These are phyloP conservation scores for Sycophila sp. DNA, from an alignment of 1,140 invertebrate species.

Conservation along the genomic window DNA sequence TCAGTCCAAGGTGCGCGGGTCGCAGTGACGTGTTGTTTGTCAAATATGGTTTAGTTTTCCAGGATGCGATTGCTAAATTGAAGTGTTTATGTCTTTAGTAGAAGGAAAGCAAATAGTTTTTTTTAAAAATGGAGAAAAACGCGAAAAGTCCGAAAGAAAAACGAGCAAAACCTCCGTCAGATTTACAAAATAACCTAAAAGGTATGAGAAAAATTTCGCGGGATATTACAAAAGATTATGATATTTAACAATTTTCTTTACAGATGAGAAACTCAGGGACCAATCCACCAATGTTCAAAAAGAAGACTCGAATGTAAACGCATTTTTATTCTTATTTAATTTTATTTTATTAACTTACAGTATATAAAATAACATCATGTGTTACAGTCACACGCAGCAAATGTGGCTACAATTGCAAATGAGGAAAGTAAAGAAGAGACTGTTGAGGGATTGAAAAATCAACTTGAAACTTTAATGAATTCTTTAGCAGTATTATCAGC, in stretches of 20 bases:
- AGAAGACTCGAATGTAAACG: slow-evolving; percentile 7
- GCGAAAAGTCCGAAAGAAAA: slow-evolving; percentile 11
- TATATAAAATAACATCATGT: background rate
- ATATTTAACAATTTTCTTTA: background rate
- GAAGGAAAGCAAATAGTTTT: background rate
- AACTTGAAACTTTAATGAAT: slow-evolving; percentile 75
- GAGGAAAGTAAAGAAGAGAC: slow-evolving; percentile 49
- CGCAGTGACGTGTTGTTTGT: background rate
- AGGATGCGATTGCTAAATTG: background rate
- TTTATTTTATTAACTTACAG: background rate
- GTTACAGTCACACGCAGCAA: background rate
- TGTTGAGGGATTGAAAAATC: slow-evolving; percentile 64
- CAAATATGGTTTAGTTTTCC: background rate
- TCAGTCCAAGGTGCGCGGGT: background rate
- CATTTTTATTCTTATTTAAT: background rate
- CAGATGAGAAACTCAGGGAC: slow-evolving; percentile 7
- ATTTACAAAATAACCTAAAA: slow-evolving; percentile 27
- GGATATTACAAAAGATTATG: background rate
- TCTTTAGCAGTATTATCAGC: slow-evolving; percentile 82
- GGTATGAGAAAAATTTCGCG: slow-evolving; percentile 11
- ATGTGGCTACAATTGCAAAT: background rate
- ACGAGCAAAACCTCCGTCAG: background rate
- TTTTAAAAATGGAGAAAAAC: slow-evolving; percentile 25
- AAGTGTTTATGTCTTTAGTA: background rate
- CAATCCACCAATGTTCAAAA: background rate